phyloP scores from a whole-genome alignment of 2,113 vertebrate species.

The Peromyscus polionotus region DNA sequence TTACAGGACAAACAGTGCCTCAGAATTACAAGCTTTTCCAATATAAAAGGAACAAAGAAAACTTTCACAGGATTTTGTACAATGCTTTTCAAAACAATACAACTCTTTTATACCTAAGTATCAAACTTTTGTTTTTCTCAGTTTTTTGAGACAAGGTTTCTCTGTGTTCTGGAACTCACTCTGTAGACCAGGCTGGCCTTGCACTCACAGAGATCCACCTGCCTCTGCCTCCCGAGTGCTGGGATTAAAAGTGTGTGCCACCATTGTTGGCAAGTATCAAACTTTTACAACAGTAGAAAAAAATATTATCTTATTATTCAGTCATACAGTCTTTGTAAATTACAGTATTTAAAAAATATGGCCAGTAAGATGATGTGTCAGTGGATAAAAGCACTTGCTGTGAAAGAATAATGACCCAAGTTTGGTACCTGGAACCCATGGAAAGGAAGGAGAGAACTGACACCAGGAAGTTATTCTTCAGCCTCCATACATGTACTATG shows the following conservation, averaged over 20 bases:
- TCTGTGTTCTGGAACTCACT: not conserved
- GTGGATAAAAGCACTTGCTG: too few relatives aligned
- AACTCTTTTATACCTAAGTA: not conserved
- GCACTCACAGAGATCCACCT: too few relatives aligned
- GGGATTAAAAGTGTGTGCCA: too few relatives aligned
- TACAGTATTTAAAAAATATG: not conserved
- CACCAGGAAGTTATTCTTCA: too few relatives aligned
- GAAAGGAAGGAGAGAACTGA: not conserved
- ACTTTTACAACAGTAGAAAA: conserved; percentile 26
- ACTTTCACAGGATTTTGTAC: not conserved
- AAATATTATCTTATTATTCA: not conserved
- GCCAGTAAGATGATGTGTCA: too few relatives aligned
- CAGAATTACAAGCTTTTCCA: conserved; percentile 33
- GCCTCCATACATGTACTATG: not conserved
- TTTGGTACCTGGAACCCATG: not conserved
- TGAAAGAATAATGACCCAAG: not conserved
- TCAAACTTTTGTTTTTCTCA: not conserved
- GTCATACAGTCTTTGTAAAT: conserved; percentile 19
- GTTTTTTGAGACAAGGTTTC: not conserved
- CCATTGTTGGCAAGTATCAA: not conserved
- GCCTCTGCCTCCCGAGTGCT: too few relatives aligned
- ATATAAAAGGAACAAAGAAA: not conserved
- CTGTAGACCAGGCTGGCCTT: not conserved
- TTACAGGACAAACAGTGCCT: not conserved
- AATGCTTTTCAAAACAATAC: conserved; percentile 45